Base-by-base conservation (phyloP, 2,797 vertebrate genomes). In the Hyperoplus immaculatus region DNA sequence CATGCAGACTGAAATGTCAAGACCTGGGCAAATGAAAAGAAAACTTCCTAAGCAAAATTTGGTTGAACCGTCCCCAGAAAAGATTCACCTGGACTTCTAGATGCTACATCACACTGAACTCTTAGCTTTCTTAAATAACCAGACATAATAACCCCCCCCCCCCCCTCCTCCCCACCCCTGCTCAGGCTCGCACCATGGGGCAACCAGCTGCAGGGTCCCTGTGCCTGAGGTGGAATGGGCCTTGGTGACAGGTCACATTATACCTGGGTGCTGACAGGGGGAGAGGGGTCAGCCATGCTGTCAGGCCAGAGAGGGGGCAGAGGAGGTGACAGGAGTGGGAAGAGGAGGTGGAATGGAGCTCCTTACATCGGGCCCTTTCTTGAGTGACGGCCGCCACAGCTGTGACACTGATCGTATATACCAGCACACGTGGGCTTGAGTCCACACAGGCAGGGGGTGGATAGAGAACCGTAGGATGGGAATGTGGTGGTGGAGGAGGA, bases 181-280 rank as follows among this genome's bases (percentile, higher is more conserved):
- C 54, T 59, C 7, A 21, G 47, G 18, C 65, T 75, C 80, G 57
- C 43, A 53, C 70, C 54, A 57, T 55, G 1, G 64, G 61, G 63
- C 69, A 71, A 81, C 77, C 88, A 88, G 88, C 91, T 87, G 89
- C 86, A 72, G 79, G 83, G 76, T 69, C 72, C 55, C 1, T 29
- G 29, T 29, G 70, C 81, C 79, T 50, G 73, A 71, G 88, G 85
- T 70, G 15, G 76, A 84, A 74, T 77, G 87, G 85, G 78, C 78
- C 78, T 46, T 70, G 72, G 87, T 91, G 90, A 92, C 91, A 91
- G 86, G 90, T 87, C 76, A 81, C 81, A 90, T 94, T 91, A 90
- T 90, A 93, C 89, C 87, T 92, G 89, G 83, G 85, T 86, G 85
- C 77, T 93, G 92, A 93, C 89, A 87, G 88, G 86, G 81, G 80